Conservation (phyloP, 2,797 vertebrate species). For the Petrocephalus schoutedeni region DNA sequence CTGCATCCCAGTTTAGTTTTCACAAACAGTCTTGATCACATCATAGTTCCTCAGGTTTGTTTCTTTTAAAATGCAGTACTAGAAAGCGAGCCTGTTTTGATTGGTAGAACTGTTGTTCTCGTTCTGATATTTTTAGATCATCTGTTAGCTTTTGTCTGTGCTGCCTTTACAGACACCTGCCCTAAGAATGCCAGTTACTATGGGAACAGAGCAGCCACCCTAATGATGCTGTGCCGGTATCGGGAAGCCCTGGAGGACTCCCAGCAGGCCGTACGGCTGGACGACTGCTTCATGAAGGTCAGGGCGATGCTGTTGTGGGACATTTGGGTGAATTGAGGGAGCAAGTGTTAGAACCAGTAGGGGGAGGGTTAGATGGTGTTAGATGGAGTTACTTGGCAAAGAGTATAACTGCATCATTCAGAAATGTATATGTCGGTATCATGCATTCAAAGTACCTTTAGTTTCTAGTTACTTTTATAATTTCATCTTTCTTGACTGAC, state of each 20-base stretch:
- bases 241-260: constrained; percentile 87
- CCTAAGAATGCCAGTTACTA: constrained; percentile 90
- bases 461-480: not conserved
- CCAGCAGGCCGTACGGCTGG: constrained; percentile 86
- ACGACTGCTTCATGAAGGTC: constrained; percentile 87
- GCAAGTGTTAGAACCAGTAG: not conserved
- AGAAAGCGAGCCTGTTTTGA: not conserved
- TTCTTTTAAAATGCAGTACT: not conserved
- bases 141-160: not conserved
- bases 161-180: constrained; percentile 64
- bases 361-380: not conserved
- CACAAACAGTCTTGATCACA: not conserved
- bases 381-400: not conserved
- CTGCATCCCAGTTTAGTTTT: not conserved
- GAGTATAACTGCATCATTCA: not conserved
- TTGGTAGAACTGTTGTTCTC: not conserved
- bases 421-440: not conserved
- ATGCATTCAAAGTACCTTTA: not conserved
- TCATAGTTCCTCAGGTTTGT: not conserved
- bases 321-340: not conserved
- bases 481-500: not conserved
- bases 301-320: not conserved
- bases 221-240: constrained; percentile 86
- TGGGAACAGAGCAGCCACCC: constrained; percentile 87
- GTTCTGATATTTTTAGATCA: not conserved